Percentiles rank a stretch among this genome's conserved stretches.
Evolutionary conservation across 2,113 vertebrate species (phyloP).

Genomic region (Lophura nycthemera): DNA sequence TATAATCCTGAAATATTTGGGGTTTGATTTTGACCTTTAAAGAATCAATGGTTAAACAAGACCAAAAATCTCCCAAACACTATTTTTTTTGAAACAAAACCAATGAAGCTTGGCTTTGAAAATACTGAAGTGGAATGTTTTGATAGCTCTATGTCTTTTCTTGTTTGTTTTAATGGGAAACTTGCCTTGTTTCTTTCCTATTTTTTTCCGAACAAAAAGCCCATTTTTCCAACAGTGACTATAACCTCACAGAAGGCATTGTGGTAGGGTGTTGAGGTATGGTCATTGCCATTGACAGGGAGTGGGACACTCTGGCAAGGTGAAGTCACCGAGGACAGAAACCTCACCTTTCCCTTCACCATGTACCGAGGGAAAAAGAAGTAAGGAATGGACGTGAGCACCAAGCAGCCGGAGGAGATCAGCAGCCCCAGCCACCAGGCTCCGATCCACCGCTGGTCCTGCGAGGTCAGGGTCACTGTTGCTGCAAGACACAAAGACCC

Average conservation of each 20-base stretch:
- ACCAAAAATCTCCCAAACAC: not conserved
- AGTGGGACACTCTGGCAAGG: not conserved
- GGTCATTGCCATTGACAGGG: not conserved
- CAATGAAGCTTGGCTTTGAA: not conserved
- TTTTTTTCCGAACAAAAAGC: not conserved
- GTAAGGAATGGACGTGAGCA: slow-evolving; percentile 90
- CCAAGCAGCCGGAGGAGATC: slow-evolving; percentile 82
- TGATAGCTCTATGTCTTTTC: not conserved
- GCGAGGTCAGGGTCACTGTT: slow-evolving; percentile 74
- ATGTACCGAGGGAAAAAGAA: slow-evolving; percentile 92
- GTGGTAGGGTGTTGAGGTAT: not conserved
- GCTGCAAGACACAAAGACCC: slow-evolving; percentile 52
- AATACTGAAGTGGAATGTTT: accelerated
- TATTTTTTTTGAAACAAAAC: not conserved
- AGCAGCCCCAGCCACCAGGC: slow-evolving; percentile 98
- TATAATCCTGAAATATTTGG: not conserved
- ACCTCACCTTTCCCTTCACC: slow-evolving; percentile 75
- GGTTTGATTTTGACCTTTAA: not conserved
- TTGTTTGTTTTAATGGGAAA: not conserved
- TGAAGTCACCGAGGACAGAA: not conserved
- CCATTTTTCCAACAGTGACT: not conserved
- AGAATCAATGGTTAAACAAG: not conserved
- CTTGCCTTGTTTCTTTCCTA: not conserved
- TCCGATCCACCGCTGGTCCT: slow-evolving; percentile 93
- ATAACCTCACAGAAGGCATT: not conserved